Percentiles rank a stretch among this genome's conserved stretches.
Evolutionary conservation across 2,888 invertebrate species (phyloP).

Genomic region (Ornithoptera priamus): DNA sequence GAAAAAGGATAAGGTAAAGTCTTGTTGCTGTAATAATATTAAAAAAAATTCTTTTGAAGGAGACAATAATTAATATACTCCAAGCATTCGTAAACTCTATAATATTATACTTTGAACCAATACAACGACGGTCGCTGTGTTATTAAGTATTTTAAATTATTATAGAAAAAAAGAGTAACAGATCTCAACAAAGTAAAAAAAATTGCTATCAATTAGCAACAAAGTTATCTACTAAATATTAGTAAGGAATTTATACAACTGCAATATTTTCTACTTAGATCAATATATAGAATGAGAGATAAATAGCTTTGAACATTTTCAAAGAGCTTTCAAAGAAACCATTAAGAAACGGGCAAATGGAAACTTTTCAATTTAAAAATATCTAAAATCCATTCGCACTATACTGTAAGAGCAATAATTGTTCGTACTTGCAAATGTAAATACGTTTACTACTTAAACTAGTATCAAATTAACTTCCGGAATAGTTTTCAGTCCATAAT

Average conservation of each 20-base stretch:
- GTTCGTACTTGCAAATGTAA: conserved; percentile 11
- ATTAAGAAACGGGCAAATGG: neutral
- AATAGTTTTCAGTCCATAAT: conserved; percentile 30
- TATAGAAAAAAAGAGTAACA: no score
- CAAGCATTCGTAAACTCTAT: no score
- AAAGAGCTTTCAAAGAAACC: neutral
- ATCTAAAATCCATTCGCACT: conserved; percentile 2
- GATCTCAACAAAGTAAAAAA: no score
- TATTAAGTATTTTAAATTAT: no score
- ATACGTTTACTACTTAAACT: conserved; percentile 25
- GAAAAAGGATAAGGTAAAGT: neutral
- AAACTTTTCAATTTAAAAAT: conserved; percentile 15
- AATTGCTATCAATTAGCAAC: no score
- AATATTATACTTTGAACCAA: no score
- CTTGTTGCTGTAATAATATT: neutral
- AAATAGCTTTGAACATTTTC: no score
- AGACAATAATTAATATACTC: no score
- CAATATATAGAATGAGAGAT: neutral
- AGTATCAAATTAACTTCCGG: conserved; percentile 29
- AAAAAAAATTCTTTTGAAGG: no score
- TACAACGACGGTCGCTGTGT: no score
- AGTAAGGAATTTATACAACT: neutral
- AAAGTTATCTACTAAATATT: neutral
- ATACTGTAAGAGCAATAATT: conserved; percentile 14
- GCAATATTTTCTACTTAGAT: neutral